These are phyloP conservation scores for Drosophila hydei DNA, from an alignment of 1,140 invertebrate genomes.

Conservation along the genomic window DNA sequence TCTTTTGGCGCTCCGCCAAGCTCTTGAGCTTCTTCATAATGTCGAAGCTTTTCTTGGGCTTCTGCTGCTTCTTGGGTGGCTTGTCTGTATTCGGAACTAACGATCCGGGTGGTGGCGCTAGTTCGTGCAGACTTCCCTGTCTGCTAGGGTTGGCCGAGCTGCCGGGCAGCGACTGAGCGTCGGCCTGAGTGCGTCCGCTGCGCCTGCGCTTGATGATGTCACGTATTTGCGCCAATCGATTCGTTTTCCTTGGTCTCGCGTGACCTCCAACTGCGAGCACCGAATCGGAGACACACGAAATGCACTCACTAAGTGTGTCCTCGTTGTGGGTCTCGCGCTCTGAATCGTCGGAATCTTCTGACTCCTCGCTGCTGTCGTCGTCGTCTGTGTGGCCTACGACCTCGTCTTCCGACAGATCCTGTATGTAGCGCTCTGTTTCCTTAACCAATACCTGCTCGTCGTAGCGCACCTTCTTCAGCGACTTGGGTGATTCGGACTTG, in stretches of 20 bases:
- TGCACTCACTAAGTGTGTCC: constrained; percentile 77
- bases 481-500: constrained; percentile 80
- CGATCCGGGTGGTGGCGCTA: constrained; percentile 65
- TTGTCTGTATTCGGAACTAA: constrained; percentile 57
- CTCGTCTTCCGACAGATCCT: constrained; percentile 79
- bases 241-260: constrained; percentile 65
- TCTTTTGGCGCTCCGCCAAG: constrained; percentile 86
- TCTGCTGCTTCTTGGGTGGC: constrained; percentile 62
- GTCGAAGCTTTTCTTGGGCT: constrained; percentile 84
- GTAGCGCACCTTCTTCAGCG: constrained; percentile 79
- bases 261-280: constrained; percentile 72
- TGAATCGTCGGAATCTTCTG: constrained; percentile 60
- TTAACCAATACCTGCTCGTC: constrained; percentile 80
- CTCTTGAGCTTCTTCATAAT: constrained; percentile 87
- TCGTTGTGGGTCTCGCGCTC: constrained; percentile 65
- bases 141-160: constrained; percentile 69
- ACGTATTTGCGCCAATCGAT: constrained; percentile 62
- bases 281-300: constrained; percentile 81
- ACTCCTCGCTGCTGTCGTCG: constrained; percentile 60
- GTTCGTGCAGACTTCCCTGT: constrained; percentile 71
- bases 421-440: constrained; percentile 81
- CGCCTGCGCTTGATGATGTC: constrained; percentile 68
- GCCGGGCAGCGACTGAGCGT: constrained; percentile 80
- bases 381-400: constrained; percentile 53
- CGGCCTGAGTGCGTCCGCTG: constrained; percentile 70